These are phyloP conservation scores for Aplodontia rufa DNA, from an alignment of 2,113 vertebrate species.

Conservation along the genomic window DNA sequence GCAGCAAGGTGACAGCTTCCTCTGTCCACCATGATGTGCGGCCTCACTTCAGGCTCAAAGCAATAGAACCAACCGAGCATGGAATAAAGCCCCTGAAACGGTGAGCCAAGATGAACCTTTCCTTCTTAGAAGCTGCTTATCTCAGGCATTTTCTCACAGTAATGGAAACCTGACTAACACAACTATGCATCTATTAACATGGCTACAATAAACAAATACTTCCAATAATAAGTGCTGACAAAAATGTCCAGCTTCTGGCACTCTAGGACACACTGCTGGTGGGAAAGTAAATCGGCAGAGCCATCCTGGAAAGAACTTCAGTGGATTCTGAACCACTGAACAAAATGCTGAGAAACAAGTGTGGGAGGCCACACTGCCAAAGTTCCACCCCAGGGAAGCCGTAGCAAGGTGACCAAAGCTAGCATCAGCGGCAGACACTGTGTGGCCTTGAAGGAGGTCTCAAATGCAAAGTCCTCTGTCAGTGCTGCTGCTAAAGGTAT, in stretches of 20 bases:
- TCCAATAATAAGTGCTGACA: neutral
- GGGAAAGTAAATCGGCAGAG: neutral
- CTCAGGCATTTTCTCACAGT: neutral
- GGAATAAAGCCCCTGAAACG: neutral
- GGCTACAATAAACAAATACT: neutral
- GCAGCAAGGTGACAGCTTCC: neutral
- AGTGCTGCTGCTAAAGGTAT: neutral
- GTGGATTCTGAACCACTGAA: neutral
- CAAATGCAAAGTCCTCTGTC: neutral
- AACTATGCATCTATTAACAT: neutral
- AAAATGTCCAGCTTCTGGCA: neutral
- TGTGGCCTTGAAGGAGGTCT: rapidly evolving
- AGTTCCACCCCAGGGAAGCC: no score
- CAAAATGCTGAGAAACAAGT: neutral
- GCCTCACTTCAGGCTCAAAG: neutral
- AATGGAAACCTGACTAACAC: neutral
- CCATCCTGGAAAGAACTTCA: neutral
- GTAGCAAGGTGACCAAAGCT: neutral
- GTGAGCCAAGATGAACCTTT: neutral
- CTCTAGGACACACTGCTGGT: neutral
- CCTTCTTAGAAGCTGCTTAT: neutral
- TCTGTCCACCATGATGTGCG: neutral
- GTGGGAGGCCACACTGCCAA: no score
- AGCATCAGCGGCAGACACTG: no score
- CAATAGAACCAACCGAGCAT: neutral